Evolutionary conservation across 2,888 invertebrate species (phyloP).

Genomic region (Molorchus minor): DNA sequence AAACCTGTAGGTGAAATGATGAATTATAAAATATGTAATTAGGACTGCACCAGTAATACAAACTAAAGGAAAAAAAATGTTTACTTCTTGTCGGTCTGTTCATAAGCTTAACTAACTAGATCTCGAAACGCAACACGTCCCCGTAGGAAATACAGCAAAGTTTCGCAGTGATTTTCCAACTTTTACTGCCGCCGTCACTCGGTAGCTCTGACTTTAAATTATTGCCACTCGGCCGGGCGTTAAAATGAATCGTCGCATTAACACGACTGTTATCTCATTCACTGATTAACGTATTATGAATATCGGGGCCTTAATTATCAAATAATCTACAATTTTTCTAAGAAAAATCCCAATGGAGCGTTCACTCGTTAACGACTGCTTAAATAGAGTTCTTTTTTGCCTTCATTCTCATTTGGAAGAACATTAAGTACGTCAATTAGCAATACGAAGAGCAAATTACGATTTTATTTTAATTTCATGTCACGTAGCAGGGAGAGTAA

Average conservation of each 20-base stretch:
- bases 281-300: constrained; percentile 46
- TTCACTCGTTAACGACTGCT: constrained; percentile 10
- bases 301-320: constrained; percentile 45
- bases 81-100: neutral
- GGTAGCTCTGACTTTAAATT: constrained; percentile 9
- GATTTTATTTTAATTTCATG: too few relatives aligned
- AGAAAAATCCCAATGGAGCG: constrained; percentile 12
- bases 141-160: neutral
- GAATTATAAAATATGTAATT: too few relatives aligned
- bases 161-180: neutral
- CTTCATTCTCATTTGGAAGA: constrained; percentile 3
- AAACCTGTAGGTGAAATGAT: too few relatives aligned
- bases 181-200: constrained; percentile 5
- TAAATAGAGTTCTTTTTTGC: neutral
- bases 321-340: constrained; percentile 36
- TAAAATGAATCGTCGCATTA: constrained; percentile 43
- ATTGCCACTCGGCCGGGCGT: neutral
- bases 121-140: neutral
- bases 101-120: neutral
- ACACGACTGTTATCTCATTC: constrained; percentile 47
- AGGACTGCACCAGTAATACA: too few relatives aligned
- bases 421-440: constrained; percentile 2
- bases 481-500: too few relatives aligned
- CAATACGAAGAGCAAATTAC: too few relatives aligned
- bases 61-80: too few relatives aligned